Evolutionary conservation across 1,140 invertebrate genomes (phyloP), one percentile per base, ranked within the genome.

Genomic region (Schmidtea mediterranea): DNA sequence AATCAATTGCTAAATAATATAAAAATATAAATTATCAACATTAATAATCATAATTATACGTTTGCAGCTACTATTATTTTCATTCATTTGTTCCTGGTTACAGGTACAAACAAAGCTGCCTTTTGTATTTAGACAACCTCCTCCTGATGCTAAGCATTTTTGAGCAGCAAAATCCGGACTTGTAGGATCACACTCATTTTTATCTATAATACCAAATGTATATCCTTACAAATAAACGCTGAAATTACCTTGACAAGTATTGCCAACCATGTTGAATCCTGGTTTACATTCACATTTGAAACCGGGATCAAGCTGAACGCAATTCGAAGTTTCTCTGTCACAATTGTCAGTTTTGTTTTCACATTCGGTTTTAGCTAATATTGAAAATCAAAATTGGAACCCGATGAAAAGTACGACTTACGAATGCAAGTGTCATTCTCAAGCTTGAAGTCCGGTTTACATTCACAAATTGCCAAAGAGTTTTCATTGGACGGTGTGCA

Each of bases 101-200:
- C 72, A 74, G 3, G 62, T 62, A 52, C 73, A 75, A 40, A 62
- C 61, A 52, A 64, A 75, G n/a, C 69, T 58, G 21, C 64, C 62
- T 2, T 54, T 52, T 13, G 56, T 63, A 55, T 65, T 66, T 15
- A 57, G 52, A 55, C 62, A 66, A 8, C 49, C 49, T 15, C 21
- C 18, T 18, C 19, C n/a, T 55, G 82, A 76, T 79, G 73, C 62
- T 82, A 90, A 1, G 76, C 76, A 21, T 79, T 80, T 48, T 80
- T 79, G 56, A 78, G 76, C 0, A 55, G 77, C 74, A 63, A 80
- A 82, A 15, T 76, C 72, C 59, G 82, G 78, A 51, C 74, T 73
- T 18, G 75, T 74, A 1, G 74, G 75, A 1, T 71, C 68, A 60
- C 81, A 84, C 62, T 84, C 81, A 63, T 84, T 79, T 48, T 82